Conservation (phyloP, 2,113 vertebrate species). For the Clarias magur region DNA sequence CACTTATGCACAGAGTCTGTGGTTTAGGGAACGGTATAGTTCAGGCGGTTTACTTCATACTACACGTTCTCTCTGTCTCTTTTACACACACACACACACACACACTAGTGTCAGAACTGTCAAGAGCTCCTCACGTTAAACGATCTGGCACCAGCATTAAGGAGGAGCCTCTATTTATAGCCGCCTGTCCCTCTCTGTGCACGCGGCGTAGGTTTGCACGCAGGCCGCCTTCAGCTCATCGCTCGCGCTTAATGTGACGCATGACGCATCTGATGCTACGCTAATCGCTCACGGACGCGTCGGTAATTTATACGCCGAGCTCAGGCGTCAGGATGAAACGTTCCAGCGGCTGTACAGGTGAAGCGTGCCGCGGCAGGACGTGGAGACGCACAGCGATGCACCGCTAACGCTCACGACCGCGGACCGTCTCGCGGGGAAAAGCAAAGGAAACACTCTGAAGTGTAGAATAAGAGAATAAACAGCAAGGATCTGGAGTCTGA, state of each 20-base stretch:
- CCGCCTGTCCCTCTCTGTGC: not conserved
- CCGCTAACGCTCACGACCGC: not conserved
- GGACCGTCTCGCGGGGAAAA: not conserved
- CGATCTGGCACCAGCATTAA: conserved; percentile 28
- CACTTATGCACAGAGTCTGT: not conserved
- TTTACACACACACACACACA: conserved; percentile 13
- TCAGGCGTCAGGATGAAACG: not conserved
- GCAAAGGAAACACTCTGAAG: not conserved
- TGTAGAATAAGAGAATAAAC: not conserved
- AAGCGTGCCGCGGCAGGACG: not conserved
- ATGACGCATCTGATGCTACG: not conserved
- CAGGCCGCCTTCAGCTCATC: not conserved
- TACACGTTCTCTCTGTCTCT: not conserved
- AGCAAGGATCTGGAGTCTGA: no score
- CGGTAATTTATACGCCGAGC: not conserved
- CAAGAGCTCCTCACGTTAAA: conserved; percentile 7
- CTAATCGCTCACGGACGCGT: not conserved
- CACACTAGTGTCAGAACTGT: conserved; percentile 14
- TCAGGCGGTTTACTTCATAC: not conserved
- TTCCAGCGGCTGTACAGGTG: not conserved
- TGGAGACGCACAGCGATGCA: not conserved
- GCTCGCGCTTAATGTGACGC: not conserved
- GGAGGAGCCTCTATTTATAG: conserved; percentile 27
- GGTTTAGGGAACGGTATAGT: not conserved
- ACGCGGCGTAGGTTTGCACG: not conserved